Percentiles rank a stretch among this genome's conserved stretches.
Conservation (phyloP, 2,888 invertebrate species). For the Hyposoter dolosus region DNA sequence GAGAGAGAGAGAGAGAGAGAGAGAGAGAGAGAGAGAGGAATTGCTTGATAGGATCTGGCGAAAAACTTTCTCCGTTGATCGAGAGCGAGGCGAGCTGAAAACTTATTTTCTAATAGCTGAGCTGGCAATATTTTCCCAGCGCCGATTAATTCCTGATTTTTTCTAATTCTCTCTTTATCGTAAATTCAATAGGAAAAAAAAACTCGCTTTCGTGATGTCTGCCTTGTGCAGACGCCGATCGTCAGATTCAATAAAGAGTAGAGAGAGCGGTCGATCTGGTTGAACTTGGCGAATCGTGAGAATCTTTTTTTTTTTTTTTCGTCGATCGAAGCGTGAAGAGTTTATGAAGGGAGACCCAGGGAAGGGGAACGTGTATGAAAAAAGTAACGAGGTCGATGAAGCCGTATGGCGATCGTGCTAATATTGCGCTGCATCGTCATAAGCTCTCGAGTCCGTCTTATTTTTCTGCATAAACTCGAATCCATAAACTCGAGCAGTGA, state of each 20-base stretch:
- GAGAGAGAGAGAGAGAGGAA: conserved; percentile 3
- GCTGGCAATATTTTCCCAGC: conserved; percentile 39
- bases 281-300: conserved; percentile 54
- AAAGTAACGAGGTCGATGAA: conserved; percentile 65
- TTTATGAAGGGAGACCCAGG: not conserved
- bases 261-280: conserved; percentile 56
- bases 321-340: conserved; percentile 45
- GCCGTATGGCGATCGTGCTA: conserved; percentile 61
- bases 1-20: conserved; percentile 6
- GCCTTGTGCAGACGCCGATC: conserved; percentile 5
- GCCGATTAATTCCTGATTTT: not conserved
- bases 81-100: conserved; percentile 32
- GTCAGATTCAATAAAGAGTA: conserved; percentile 48
- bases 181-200: conserved; percentile 35
- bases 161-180: conserved; percentile 15
- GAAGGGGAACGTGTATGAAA: conserved; percentile 31
- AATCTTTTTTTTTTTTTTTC: conserved; percentile 40
- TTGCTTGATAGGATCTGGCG: conserved; percentile 44
- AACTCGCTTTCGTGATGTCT: conserved; percentile 32
- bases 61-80: conserved; percentile 64
- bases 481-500: not conserved
- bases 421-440: conserved; percentile 44
- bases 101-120: conserved; percentile 42
- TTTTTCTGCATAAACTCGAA: not conserved
- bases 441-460: conserved; percentile 36